A percentile compares a stretch with the other conserved stretches of the same genome.
phyloP scores from a whole-genome alignment of 2,797 vertebrate species.

The Oceanodroma leucorhoa region DNA sequence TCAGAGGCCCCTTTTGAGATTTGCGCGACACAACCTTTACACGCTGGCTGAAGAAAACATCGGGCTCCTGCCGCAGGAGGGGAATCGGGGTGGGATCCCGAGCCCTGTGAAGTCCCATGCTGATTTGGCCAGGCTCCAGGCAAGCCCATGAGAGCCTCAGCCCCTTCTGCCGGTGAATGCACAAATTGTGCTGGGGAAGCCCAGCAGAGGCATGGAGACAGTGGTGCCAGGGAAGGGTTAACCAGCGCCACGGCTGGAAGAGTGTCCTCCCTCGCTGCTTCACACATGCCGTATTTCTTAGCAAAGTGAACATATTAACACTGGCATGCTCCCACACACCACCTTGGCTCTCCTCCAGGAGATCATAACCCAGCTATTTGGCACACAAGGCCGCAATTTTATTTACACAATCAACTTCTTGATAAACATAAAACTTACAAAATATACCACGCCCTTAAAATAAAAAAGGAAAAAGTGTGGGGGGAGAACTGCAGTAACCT shows the following conservation, averaged over 20 bases:
- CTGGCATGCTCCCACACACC: constrained; percentile 65
- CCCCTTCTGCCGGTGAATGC: neutral
- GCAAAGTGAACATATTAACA: constrained; percentile 66
- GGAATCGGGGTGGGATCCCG: neutral
- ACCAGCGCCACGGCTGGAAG: constrained; percentile 26
- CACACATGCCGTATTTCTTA: constrained; percentile 63
- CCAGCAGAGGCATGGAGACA: accelerated
- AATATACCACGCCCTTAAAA: constrained; percentile 38
- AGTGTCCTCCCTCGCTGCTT: constrained; percentile 57
- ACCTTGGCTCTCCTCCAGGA: constrained; percentile 57
- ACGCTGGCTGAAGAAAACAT: neutral
- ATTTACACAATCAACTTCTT: constrained; percentile 66
- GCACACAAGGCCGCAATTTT: constrained; percentile 52
- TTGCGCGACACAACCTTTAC: accelerated
- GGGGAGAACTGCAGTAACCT: neutral
- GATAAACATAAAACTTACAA: constrained; percentile 65
- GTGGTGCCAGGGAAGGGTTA: constrained; percentile 69
- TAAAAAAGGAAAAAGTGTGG: neutral
- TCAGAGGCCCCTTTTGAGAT: constrained; percentile 14
- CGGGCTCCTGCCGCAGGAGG: neutral
- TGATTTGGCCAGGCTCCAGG: neutral
- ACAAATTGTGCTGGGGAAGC: neutral
- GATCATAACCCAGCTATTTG: constrained; percentile 54
- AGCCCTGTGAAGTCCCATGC: neutral
- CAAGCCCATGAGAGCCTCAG: neutral